Conservation (phyloP, 2,888 invertebrate genomes). For the Eristalinus aeneus region DNA sequence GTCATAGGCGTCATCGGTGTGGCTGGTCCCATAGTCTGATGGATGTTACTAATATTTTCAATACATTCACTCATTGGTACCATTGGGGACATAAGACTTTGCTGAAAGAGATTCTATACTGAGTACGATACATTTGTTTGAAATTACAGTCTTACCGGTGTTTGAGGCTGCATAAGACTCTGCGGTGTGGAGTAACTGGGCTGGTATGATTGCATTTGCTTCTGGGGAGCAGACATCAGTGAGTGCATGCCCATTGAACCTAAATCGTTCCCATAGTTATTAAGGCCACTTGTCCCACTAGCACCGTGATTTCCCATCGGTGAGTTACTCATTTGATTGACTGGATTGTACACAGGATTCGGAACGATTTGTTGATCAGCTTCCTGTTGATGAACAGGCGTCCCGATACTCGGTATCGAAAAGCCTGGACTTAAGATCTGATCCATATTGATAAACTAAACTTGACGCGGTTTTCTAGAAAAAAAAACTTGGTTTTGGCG, state of each 20-base stretch:
- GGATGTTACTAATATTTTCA: slow-evolving; percentile 78
- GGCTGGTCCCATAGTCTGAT: slow-evolving; percentile 85
- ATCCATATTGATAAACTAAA: slow-evolving; percentile 85
- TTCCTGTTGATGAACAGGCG: slow-evolving; percentile 93
- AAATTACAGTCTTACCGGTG: slow-evolving; percentile 85
- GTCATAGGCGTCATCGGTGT: slow-evolving; percentile 95
- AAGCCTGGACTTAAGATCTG: slow-evolving; percentile 95
- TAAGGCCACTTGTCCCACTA: slow-evolving; percentile 46
- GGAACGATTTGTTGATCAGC: slow-evolving; percentile 95
- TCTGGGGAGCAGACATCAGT: slow-evolving; percentile 85
- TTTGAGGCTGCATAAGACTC: slow-evolving; percentile 94
- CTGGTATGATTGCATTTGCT: slow-evolving; percentile 88
- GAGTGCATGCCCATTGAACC: slow-evolving; percentile 83
- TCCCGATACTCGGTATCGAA: slow-evolving; percentile 94
- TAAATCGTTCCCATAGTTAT: slow-evolving; percentile 72
- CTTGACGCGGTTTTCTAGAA: not conserved
- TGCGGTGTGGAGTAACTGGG: slow-evolving; percentile 90
- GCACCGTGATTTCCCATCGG: slow-evolving; percentile 70
- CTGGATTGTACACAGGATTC: slow-evolving; percentile 90
- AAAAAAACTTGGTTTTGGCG: slow-evolving; percentile 1
- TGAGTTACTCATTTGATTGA: slow-evolving; percentile 81
- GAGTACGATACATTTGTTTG: not conserved
- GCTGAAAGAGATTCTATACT: slow-evolving; percentile 81
- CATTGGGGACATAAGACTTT: slow-evolving; percentile 93
- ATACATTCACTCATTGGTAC: slow-evolving; percentile 82